These are phyloP conservation scores for Atta texana DNA, from an alignment of 1,140 invertebrate species.

Conservation along the genomic window DNA sequence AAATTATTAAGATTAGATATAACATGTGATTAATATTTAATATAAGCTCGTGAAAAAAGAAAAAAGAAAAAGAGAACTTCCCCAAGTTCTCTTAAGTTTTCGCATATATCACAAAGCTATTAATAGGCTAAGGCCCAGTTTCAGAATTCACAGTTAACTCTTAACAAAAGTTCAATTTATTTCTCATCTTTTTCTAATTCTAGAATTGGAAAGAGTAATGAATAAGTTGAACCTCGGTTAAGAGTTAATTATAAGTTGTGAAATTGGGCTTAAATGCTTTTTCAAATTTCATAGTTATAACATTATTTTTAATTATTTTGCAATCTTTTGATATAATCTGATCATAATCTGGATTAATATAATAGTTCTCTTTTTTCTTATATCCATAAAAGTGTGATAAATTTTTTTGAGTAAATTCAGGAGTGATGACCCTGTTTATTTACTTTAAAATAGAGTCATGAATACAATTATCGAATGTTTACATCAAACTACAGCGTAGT, in stretches of 20 bases:
- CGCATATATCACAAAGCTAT: background rate
- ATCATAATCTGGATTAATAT: conserved; percentile 19
- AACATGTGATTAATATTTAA: background rate
- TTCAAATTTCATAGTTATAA: too few species aligned
- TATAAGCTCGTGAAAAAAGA: background rate
- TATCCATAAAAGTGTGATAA: background rate
- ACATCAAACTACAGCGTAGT: conserved; percentile 79
- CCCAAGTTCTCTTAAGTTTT: background rate
- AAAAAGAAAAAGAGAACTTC: too few species aligned
- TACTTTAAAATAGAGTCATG: conserved; percentile 76
- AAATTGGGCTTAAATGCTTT: too few species aligned
- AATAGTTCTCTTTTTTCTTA: background rate
- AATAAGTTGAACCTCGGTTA: too few species aligned
- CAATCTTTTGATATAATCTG: background rate
- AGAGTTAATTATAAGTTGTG: too few species aligned
- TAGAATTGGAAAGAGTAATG: too few species aligned
- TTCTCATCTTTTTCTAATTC: too few species aligned
- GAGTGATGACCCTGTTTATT: conserved; percentile 74
- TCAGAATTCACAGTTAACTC: too few species aligned
- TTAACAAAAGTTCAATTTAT: too few species aligned
- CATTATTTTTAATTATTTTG: background rate
- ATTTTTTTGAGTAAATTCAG: conserved; percentile 27
- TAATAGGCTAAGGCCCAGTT: background rate
- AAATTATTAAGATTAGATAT: background rate
- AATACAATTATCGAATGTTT: conserved; percentile 70